Evolutionary conservation across 2,113 vertebrate species (phyloP), one percentile per base, ranked within the genome.

Genomic region (Diadophis punctatus): DNA sequence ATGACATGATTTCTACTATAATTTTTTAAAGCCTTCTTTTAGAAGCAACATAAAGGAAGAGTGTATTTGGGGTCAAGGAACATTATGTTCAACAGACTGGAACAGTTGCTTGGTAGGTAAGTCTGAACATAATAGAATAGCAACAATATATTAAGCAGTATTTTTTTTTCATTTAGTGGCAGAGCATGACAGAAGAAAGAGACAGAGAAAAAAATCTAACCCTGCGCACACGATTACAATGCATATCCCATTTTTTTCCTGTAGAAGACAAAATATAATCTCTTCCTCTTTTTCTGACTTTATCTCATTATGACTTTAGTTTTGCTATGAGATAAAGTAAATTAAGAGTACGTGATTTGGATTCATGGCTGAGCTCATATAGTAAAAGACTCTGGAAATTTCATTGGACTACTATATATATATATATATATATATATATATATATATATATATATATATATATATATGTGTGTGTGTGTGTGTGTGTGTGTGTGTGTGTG

Each of bases 71-170:
- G 55, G 34, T n/a, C 12, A 86, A 68, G 27, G 74, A 91, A 88
- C 90, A 93, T 89, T 86, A 49, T 86, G 87, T 89, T 93, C 55
- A 84, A 20, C 14, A 46, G 74, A 74, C 46, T 53, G 52, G 55
- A 58, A 89, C 86, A 60, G 68, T 49, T 52, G 68, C 52, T 87
- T 88, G 90, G 16, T 56, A 34, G 56, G 6, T 39, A 60, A 43
- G 14, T 39, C 25, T 60, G 52, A 39, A 91, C 80, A 30, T 27
- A 56, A 93, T 22, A 27, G 9, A 4, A 25, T 93, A 30, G 39
- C 27, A 63, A 85, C 88, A 89, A 46, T 60, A 68, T 68, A 84
- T 18, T 84, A 43, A 87, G 74, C 74, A 22, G 8, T 22, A 20
- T 80, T 80, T 80, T 16, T 80, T 89, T 84, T 58, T 18, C 52